These are phyloP conservation scores for Standfussiana lucernea DNA, from an alignment of 2,888 invertebrate species.

Conservation along the genomic window DNA sequence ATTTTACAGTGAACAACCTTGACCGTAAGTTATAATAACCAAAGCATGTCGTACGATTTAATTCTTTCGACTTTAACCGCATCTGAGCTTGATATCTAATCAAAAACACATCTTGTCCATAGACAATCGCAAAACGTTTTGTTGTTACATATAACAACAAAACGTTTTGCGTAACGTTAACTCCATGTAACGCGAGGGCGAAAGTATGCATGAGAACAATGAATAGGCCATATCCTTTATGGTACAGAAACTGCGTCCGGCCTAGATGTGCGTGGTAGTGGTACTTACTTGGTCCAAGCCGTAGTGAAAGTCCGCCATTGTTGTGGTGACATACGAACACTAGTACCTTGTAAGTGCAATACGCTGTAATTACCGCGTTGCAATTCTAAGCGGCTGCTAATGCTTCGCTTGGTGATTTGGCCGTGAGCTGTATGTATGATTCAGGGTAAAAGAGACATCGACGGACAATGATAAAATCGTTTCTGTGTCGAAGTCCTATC, in stretches of 20 bases:
- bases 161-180: constrained; percentile 55
- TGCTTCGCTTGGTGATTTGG: constrained; percentile 22
- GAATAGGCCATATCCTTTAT: constrained; percentile 84
- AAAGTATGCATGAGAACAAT: constrained; percentile 81
- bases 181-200: constrained; percentile 68
- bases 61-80: not conserved
- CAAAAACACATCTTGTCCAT: constrained; percentile 9
- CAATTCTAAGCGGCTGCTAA: constrained; percentile 38
- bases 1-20: not conserved
- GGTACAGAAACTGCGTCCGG: constrained; percentile 87
- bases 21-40: not conserved
- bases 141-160: constrained; percentile 50
- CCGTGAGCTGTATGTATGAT: constrained; percentile 12
- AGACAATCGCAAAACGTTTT: constrained; percentile 54
- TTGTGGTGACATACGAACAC: constrained; percentile 72
- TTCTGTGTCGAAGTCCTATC: not conserved
- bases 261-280: constrained; percentile 79
- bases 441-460: not conserved
- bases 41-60: not conserved
- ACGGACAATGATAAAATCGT: not conserved
- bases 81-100: constrained; percentile 14
- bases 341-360: constrained; percentile 61
- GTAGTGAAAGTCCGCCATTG: constrained; percentile 81
- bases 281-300: constrained; percentile 65
- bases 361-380: constrained; percentile 45